Percentiles rank a stretch among this genome's conserved stretches.
Conservation (phyloP, 2,888 invertebrate species). For the Caenorhabditis panamensis region DNA sequence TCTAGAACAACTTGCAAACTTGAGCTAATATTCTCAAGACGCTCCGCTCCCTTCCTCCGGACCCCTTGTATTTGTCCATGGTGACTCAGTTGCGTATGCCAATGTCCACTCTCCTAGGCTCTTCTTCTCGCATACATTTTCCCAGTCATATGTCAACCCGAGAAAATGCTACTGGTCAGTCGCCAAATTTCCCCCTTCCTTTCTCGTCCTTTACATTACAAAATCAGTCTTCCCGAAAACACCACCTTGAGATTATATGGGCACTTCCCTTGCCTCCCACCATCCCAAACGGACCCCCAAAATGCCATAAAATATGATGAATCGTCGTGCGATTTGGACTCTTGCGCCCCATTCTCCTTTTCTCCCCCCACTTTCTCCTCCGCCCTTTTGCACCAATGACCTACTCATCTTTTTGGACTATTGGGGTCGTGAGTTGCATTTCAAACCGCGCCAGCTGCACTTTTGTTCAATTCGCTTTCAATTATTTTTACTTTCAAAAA, state of each 20-base stretch:
- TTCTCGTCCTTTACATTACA: too few species aligned
- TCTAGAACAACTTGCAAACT: constrained; percentile 21
- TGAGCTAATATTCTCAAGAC: constrained; percentile 52
- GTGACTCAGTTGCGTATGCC: constrained; percentile 40
- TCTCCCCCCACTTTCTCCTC: constrained; percentile 8
- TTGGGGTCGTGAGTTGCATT: constrained; percentile 14
- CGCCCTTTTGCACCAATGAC: constrained; percentile 25
- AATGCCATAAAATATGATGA: constrained; percentile 58
- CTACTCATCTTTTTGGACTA: constrained; percentile 42
- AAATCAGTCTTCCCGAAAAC: constrained; percentile 23
- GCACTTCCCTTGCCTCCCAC: constrained; percentile 5
- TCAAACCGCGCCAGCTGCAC: neutral
- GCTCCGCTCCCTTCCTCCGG: neutral
- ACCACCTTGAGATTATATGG: constrained; percentile 58
- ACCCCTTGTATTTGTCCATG: constrained; percentile 33
- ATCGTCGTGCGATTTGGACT: constrained; percentile 33
- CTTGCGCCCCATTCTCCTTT: neutral
- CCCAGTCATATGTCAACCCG: constrained; percentile 49
- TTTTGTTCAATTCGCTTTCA: neutral
- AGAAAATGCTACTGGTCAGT: constrained; percentile 16
- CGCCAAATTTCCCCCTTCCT: constrained; percentile 4
- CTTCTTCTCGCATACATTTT: constrained; percentile 43
- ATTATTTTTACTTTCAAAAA: neutral
- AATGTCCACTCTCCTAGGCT: constrained; percentile 23
- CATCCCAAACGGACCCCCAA: constrained; percentile 22